Conservation (phyloP, 1,140 invertebrate genomes). For the Laupala kohalensis region DNA sequence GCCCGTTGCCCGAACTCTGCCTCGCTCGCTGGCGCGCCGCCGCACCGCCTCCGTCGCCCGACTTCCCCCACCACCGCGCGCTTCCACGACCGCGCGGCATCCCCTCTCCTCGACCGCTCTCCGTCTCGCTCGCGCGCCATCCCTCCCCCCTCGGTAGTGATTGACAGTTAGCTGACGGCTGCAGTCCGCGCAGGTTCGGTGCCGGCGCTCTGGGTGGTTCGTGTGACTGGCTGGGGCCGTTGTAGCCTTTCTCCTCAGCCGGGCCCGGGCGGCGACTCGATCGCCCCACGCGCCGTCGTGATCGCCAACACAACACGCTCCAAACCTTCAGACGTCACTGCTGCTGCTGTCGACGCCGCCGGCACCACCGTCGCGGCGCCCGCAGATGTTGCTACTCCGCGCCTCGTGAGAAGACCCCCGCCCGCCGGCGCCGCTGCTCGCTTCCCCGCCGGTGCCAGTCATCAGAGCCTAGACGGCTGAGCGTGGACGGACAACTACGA, state of each 20-base stretch:
- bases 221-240: not conserved
- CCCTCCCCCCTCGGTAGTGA: slow-evolving; percentile 37
- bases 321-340: not conserved
- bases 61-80: not conserved
- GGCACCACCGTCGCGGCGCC: no score
- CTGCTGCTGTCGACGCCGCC: no score
- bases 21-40: not conserved
- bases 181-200: slow-evolving; percentile 44
- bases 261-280: no score
- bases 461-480: no score
- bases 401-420: no score
- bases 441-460: no score
- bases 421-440: no score
- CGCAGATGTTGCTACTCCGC: not conserved
- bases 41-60: not conserved
- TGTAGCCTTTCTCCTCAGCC: not conserved
- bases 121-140: slow-evolving; percentile 28
- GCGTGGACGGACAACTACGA: no score
- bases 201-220: slow-evolving; percentile 20
- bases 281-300: no score
- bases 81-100: slow-evolving; percentile 16
- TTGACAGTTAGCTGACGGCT: slow-evolving; percentile 54
- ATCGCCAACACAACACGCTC: not conserved
- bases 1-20: not conserved
- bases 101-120: not conserved